Percentiles rank a stretch among this genome's conserved stretches.
These are phyloP conservation scores for Polyploca ridens DNA, from an alignment of 2,888 invertebrate genomes.

Conservation along the genomic window DNA sequence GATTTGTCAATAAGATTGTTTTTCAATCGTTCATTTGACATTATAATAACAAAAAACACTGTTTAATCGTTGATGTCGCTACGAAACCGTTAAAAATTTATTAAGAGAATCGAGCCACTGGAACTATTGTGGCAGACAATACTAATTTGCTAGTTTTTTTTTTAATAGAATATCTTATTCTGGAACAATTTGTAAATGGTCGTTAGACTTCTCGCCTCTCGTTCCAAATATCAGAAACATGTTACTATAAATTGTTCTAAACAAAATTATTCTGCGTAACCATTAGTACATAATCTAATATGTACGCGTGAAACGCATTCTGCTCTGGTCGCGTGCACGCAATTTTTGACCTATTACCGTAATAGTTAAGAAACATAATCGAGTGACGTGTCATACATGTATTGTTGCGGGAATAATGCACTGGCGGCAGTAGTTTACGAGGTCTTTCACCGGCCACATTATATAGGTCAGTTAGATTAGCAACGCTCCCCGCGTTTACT, in stretches of 20 bases:
- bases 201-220: background rate
- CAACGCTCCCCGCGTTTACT: conserved; percentile 58
- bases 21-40: too few species aligned
- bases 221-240: conserved; percentile 66
- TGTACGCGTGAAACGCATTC: conserved; percentile 38
- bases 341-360: conserved; percentile 53
- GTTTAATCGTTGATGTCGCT: too few species aligned
- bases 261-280: conserved; percentile 74
- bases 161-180: too few species aligned
- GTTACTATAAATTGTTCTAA: conserved; percentile 66
- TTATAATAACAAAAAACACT: too few species aligned
- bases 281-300: conserved; percentile 43
- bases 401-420: conserved; percentile 80
- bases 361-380: conserved; percentile 60
- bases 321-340: conserved; percentile 32
- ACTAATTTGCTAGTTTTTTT: too few species aligned
- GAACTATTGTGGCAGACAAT: too few species aligned
- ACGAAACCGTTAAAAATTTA: too few species aligned
- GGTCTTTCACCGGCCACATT: conserved; percentile 81
- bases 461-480: conserved; percentile 84
- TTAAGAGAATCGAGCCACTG: too few species aligned
- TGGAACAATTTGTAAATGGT: background rate
- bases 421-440: conserved; percentile 78
- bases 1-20: too few species aligned
- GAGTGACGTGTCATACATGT: conserved; percentile 48